These are phyloP conservation scores for Fregetta grallaria DNA, from an alignment of 2,113 vertebrate species.

Conservation along the genomic window DNA sequence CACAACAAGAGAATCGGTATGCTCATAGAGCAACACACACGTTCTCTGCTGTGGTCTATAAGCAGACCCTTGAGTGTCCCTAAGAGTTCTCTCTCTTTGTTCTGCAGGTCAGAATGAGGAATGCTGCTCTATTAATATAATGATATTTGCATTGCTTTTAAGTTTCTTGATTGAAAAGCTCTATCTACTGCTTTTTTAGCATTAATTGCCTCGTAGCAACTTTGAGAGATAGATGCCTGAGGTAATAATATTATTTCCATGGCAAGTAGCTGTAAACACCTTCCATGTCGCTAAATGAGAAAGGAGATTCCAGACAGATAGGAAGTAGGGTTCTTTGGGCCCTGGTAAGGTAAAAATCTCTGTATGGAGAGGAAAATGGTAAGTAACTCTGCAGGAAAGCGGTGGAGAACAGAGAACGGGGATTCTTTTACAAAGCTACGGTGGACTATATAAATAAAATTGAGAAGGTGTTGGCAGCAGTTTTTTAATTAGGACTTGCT, in stretches of 20 bases:
- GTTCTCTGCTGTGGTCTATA: neutral
- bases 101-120: neutral
- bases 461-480: neutral
- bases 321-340: neutral
- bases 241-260: neutral
- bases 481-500: constrained; percentile 3
- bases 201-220: neutral
- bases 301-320: neutral
- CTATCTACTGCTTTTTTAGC: neutral
- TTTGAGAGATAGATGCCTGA: neutral
- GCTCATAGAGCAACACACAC: neutral
- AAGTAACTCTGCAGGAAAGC: neutral
- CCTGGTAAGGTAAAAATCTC: neutral
- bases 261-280: neutral
- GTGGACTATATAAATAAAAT: constrained; percentile 13
- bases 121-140: neutral
- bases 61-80: neutral
- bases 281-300: neutral
- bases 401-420: neutral
- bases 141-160: neutral
- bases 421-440: neutral
- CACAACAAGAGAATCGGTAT: neutral
- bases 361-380: neutral
- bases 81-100: neutral
- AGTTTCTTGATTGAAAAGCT: neutral